phyloP scores from a whole-genome alignment of 2,797 vertebrate genomes.

The Myiothlypis coronata region DNA sequence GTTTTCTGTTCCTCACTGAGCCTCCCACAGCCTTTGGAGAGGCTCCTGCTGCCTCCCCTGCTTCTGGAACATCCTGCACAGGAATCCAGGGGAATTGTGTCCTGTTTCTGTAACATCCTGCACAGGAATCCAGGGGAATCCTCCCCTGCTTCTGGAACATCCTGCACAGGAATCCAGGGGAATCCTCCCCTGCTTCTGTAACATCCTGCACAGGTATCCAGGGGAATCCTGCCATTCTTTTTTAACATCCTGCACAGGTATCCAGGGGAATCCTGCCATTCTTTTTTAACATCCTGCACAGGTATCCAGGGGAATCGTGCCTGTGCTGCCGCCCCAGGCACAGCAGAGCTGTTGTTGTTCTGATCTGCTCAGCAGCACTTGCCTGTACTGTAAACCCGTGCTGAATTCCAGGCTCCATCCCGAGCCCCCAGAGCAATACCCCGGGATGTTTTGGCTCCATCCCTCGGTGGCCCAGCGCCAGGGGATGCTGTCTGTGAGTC shows the following conservation, averaged over 20 bases:
- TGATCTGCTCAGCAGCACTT: conserved; percentile 8
- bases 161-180: too few relatives aligned
- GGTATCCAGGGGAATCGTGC: neutral
- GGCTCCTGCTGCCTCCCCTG: neutral
- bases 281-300: neutral
- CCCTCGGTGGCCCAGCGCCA: neutral
- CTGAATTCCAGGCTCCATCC: conserved; percentile 36
- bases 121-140: neutral
- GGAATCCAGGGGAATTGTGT: neutral
- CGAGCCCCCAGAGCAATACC: neutral
- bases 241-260: too few relatives aligned
- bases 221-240: neutral
- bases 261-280: too few relatives aligned
- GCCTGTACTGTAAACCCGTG: conserved; percentile 40
- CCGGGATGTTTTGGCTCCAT: too few relatives aligned
- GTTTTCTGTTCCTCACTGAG: neutral
- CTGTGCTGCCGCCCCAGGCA: neutral
- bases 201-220: too few relatives aligned
- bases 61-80: too few relatives aligned
- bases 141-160: too few relatives aligned
- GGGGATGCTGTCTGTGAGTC: neutral
- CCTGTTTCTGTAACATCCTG: neutral
- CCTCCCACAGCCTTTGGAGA: neutral
- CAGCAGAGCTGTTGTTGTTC: neutral
- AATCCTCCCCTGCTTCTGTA: too few relatives aligned